Conservation (phyloP, 2,888 invertebrate genomes). For the Orthosia incerta region DNA sequence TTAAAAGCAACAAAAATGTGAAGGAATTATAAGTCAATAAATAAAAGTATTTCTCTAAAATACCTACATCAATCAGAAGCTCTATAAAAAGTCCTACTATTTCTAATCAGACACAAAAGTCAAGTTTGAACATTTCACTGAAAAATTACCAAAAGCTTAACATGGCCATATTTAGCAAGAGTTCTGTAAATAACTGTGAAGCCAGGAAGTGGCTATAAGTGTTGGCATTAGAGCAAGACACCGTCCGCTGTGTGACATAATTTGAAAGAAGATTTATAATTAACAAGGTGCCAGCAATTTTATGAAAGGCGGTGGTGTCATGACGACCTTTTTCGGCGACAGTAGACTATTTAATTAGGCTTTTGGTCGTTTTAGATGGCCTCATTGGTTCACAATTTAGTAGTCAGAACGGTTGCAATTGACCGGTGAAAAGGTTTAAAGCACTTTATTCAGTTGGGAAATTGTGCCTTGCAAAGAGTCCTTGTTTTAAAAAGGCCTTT, state of each 20-base stretch:
- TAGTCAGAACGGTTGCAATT: not conserved
- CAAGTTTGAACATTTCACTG: not conserved
- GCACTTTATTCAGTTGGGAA: no score
- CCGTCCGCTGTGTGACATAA: constrained; percentile 42
- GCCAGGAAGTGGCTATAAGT: constrained; percentile 61
- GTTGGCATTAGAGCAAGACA: constrained; percentile 42
- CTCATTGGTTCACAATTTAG: not conserved
- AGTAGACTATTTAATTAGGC: not conserved
- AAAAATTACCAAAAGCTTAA: constrained; percentile 27
- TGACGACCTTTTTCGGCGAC: constrained; percentile 23
- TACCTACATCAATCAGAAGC: not conserved
- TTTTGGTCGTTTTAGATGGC: not conserved
- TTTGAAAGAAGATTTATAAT: constrained; percentile 52
- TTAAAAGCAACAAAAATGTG: not conserved
- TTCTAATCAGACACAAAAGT: not conserved
- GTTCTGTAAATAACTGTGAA: constrained; percentile 53
- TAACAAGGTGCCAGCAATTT: constrained; percentile 46
- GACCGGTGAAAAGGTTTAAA: not conserved
- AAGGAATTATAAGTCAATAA: not conserved
- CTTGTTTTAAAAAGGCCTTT: no score
- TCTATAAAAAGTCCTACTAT: not conserved
- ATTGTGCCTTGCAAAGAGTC: not conserved
- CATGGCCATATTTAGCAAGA: constrained; percentile 57
- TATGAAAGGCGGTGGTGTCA: constrained; percentile 23
- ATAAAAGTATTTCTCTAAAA: not conserved